These are phyloP conservation scores for Zootoca vivipara DNA, from an alignment of 2,113 vertebrate genomes.

Conservation along the genomic window DNA sequence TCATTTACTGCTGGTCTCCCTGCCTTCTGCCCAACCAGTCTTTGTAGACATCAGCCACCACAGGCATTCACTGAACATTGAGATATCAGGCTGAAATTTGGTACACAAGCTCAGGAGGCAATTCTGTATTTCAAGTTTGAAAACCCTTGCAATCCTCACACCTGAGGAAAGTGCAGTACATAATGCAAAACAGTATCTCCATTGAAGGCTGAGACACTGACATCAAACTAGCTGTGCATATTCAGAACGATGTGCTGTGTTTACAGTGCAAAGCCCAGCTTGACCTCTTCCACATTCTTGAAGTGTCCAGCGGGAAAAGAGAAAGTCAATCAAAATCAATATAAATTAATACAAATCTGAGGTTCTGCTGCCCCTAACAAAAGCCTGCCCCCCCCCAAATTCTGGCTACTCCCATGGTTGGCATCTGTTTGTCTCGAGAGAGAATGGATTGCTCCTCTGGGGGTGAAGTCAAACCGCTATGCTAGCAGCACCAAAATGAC, in stretches of 20 bases:
- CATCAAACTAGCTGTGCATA: not conserved
- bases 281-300: not conserved
- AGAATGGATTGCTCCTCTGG: no score
- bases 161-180: not conserved
- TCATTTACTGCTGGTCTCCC: no score
- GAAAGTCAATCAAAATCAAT: not conserved
- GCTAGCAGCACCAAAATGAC: no score
- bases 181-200: not conserved
- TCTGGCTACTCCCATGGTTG: no score
- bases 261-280: not conserved
- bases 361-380: no score
- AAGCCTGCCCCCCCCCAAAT: no score
- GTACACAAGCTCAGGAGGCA: not conserved
- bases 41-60: no score
- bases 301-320: not conserved
- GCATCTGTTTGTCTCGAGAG: no score
- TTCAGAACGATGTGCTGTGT: not conserved
- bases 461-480: no score
- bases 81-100: not conserved
- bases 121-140: not conserved
- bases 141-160: not conserved
- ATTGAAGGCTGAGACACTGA: not conserved
- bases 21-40: no score
- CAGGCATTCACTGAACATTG: not conserved
- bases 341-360: no score